phyloP scores from a whole-genome alignment of 2,113 vertebrate species.

The Blennius ocellaris region DNA sequence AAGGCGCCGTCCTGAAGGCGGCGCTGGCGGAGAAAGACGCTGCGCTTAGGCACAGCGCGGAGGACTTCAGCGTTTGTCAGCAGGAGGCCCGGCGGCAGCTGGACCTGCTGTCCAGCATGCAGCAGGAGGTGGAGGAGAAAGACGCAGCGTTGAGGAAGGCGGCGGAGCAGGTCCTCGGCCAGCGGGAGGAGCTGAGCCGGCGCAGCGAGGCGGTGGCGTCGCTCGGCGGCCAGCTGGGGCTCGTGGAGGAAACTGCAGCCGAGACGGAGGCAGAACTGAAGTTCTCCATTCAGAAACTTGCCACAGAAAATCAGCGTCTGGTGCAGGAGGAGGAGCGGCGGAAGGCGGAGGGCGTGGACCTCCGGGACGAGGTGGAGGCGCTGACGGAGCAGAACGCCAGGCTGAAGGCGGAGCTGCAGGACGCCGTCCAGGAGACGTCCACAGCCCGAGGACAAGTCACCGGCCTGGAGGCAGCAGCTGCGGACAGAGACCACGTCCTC shows the following conservation, averaged over 20 bases:
- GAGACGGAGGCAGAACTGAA: conserved; percentile 78
- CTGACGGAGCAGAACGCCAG: conserved; percentile 80
- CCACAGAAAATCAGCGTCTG: conserved; percentile 72
- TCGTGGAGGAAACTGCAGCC: conserved; percentile 72
- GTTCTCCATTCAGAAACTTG: conserved; percentile 61
- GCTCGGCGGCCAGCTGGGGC: conserved; percentile 78
- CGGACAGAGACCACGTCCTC: conserved; percentile 72
- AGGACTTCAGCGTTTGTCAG: conserved; percentile 65
- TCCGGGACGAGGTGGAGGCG: conserved; percentile 74
- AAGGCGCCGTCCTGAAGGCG: conserved; percentile 77
- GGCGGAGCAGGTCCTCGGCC: conserved; percentile 64
- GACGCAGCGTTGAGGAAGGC: conserved; percentile 68
- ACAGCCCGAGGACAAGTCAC: conserved; percentile 74
- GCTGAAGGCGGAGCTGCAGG: conserved; percentile 81
- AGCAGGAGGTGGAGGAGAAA: conserved; percentile 76
- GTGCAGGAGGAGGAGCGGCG: conserved; percentile 66
- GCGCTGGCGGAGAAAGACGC: conserved; percentile 78
- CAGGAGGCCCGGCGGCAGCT: conserved; percentile 69
- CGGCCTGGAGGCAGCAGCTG: conserved; percentile 56
- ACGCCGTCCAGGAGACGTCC: conserved; percentile 44
- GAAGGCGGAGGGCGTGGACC: conserved; percentile 67
- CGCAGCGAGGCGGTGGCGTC: conserved; percentile 70
- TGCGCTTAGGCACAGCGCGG: conserved; percentile 74
- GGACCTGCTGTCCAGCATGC: conserved; percentile 56
- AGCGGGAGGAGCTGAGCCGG: conserved; percentile 77